Conservation (phyloP, 2,797 vertebrate species). For the Alectoris magna region DNA sequence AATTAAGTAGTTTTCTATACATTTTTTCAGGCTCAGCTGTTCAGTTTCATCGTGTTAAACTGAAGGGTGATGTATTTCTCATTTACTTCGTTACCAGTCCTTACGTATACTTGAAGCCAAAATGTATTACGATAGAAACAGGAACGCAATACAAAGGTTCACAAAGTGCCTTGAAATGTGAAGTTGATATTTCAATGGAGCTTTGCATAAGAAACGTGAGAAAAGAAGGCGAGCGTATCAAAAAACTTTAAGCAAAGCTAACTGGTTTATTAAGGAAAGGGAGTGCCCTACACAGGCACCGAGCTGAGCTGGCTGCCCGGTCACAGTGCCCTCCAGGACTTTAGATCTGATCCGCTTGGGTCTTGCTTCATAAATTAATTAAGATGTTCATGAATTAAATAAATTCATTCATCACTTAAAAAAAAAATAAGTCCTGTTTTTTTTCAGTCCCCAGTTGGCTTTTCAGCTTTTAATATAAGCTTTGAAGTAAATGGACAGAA, state of each 20-base stretch:
- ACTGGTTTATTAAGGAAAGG: neutral
- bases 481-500: neutral
- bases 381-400: neutral
- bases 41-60: slow-evolving; percentile 15
- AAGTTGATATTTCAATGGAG: neutral
- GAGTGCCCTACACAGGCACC: fast-evolving
- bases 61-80: slow-evolving; percentile 59
- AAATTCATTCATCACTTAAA: neutral
- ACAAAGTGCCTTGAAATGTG: neutral
- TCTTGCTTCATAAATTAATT: neutral
- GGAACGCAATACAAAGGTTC: neutral
- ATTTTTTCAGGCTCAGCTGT: slow-evolving; percentile 15
- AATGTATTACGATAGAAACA: neutral
- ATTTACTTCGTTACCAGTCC: slow-evolving; percentile 25
- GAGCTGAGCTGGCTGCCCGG: neutral
- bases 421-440: neutral
- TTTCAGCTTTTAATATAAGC: neutral
- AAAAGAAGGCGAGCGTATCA: neutral
- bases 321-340: neutral
- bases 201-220: neutral
- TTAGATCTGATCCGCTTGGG: neutral
- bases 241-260: neutral
- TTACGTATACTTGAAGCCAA: neutral
- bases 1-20: slow-evolving; percentile 38
- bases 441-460: neutral